These are phyloP conservation scores for Didymodactylos carnosus DNA, from an alignment of 2,888 invertebrate species.

Conservation along the genomic window DNA sequence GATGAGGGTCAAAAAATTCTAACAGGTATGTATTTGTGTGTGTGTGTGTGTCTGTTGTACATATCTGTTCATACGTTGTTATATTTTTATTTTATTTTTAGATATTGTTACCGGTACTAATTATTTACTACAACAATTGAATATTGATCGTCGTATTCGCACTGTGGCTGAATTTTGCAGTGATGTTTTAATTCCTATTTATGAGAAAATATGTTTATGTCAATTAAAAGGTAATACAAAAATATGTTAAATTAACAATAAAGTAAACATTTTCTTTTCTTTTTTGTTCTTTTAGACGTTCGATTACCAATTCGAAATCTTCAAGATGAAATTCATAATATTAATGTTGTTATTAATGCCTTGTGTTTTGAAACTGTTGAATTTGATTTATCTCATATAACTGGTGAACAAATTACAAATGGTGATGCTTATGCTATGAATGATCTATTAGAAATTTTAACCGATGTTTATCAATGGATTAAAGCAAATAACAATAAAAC, in stretches of 20 bases:
- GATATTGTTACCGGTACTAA: neutral
- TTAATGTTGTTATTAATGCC: conserved; percentile 29
- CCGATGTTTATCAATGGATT: conserved; percentile 20
- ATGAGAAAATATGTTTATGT: conserved; percentile 7
- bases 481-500: too few species aligned
- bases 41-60: too few species aligned
- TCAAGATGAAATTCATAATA: conserved; percentile 31
- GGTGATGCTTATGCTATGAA: conserved; percentile 22
- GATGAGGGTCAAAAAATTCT: too few species aligned
- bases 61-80: too few species aligned
- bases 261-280: neutral
- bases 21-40: too few species aligned
- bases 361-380: conserved; percentile 28
- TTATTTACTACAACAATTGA: neutral
- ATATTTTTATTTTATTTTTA: neutral
- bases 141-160: neutral
- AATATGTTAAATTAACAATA: neutral
- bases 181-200: neutral
- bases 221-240: neutral
- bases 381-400: conserved; percentile 30
- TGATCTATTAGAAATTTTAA: conserved; percentile 30
- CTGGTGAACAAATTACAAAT: conserved; percentile 25
- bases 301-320: neutral
- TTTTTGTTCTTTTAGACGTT: neutral
- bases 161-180: neutral